Evolutionary conservation across 1,140 invertebrate genomes (phyloP).

Genomic region (Onthophagus taurus): DNA sequence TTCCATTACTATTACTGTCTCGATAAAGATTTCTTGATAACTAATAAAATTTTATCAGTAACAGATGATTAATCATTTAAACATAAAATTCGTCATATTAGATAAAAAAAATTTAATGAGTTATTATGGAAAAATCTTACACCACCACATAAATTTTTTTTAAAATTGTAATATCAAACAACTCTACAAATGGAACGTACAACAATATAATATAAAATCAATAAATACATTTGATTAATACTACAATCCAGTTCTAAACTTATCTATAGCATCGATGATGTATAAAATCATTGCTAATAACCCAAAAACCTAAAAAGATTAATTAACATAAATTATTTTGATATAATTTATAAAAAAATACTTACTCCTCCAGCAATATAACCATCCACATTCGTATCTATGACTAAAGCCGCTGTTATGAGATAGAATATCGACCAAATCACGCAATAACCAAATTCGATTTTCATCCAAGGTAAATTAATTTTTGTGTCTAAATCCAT

Average conservation of each 20-base stretch:
- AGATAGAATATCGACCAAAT: constrained; percentile 17
- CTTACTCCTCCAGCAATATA: constrained; percentile 20
- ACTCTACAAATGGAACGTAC: too few species aligned
- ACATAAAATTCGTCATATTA: too few species aligned
- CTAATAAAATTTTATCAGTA: too few species aligned
- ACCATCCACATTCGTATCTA: constrained; percentile 11
- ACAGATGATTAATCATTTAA: too few species aligned
- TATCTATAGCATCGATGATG: constrained; percentile 13
- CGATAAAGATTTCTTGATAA: too few species aligned
- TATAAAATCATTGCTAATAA: constrained; percentile 13
- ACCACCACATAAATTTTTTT: too few species aligned
- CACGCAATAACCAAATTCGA: constrained; percentile 17
- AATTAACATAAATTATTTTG: neutral
- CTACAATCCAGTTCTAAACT: constrained; percentile 7
- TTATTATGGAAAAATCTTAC: too few species aligned
- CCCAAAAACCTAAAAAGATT: constrained; percentile 15
- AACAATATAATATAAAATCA: too few species aligned
- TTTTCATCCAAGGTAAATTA: constrained; percentile 10
- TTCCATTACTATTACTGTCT: too few species aligned
- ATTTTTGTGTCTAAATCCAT: constrained; percentile 13
- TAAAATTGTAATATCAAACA: too few species aligned
- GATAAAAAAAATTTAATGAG: too few species aligned
- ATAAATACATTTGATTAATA: too few species aligned
- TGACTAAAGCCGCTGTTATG: constrained; percentile 13
- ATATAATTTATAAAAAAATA: constrained; percentile 1